Percentiles rank a stretch among this genome's conserved stretches.
Conservation (phyloP, 2,113 vertebrate species). For the Apaloderma vittatum region DNA sequence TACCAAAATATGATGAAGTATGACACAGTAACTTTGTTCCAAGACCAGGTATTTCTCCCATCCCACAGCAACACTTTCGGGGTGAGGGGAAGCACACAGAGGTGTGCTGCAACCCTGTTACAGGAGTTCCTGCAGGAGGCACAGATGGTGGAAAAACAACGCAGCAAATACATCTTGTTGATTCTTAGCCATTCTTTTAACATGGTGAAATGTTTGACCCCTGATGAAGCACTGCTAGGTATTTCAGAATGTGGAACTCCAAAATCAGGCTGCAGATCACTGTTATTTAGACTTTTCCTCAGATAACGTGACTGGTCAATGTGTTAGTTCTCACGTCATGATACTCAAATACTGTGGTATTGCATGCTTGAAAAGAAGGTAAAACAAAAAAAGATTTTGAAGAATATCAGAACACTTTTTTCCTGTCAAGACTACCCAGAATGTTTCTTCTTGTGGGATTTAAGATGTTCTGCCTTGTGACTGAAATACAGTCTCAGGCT, state of each 20-base stretch:
- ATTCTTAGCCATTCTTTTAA: neutral
- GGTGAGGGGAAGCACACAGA: neutral
- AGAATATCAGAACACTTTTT: neutral
- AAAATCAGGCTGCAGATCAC: neutral
- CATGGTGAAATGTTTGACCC: neutral
- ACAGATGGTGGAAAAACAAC: neutral
- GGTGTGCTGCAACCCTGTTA: neutral
- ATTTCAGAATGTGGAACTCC: neutral
- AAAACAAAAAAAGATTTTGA: fast-evolving
- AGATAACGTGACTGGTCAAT: neutral
- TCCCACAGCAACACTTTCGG: neutral
- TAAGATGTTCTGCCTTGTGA: neutral
- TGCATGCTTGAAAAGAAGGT: neutral
- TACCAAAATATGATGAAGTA: neutral
- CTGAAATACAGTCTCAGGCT: neutral
- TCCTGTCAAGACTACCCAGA: neutral
- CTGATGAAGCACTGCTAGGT: neutral
- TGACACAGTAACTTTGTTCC: neutral
- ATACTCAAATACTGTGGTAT: neutral
- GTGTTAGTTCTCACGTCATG: neutral
- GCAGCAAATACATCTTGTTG: neutral
- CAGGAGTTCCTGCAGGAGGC: neutral
- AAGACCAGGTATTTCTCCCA: neutral
- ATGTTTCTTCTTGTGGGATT: neutral
- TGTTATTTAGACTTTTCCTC: neutral